Conservation (phyloP, 2,888 invertebrate species). For the Ornithoptera alexandrae region DNA sequence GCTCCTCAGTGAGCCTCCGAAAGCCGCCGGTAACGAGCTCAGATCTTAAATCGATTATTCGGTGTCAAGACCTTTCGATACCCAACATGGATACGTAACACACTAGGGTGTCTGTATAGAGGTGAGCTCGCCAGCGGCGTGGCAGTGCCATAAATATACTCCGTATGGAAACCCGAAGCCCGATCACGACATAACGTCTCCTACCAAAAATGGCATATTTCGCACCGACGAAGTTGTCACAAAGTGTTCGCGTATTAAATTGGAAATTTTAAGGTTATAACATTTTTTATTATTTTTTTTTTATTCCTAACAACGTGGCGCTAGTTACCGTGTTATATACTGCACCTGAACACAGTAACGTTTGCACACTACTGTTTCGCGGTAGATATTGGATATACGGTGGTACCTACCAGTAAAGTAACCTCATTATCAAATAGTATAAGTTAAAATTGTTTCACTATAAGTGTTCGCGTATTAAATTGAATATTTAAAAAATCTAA, state of each 20-base stretch:
- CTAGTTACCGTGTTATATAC: too few species aligned
- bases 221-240: background rate
- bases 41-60: conserved; percentile 23
- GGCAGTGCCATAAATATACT: conserved; percentile 30
- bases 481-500: too few species aligned
- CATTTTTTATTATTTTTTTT: too few species aligned
- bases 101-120: conserved; percentile 32
- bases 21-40: conserved; percentile 3
- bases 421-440: too few species aligned
- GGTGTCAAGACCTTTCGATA: conserved; percentile 34
- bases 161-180: conserved; percentile 26
- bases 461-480: too few species aligned
- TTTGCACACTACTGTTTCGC: too few species aligned
- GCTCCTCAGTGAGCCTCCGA: background rate
- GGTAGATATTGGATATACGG: too few species aligned
- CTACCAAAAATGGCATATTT: background rate
- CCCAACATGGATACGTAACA: conserved; percentile 31
- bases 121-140: conserved; percentile 32
- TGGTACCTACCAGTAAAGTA: too few species aligned
- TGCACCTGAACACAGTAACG: too few species aligned
- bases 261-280: background rate
- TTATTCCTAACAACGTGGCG: too few species aligned
- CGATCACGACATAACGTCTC: conserved; percentile 8
- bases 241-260: background rate
- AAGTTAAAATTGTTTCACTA: too few species aligned